These are phyloP conservation scores for Cygnus buccinator DNA, from an alignment of 2,113 vertebrate genomes.

Conservation along the genomic window DNA sequence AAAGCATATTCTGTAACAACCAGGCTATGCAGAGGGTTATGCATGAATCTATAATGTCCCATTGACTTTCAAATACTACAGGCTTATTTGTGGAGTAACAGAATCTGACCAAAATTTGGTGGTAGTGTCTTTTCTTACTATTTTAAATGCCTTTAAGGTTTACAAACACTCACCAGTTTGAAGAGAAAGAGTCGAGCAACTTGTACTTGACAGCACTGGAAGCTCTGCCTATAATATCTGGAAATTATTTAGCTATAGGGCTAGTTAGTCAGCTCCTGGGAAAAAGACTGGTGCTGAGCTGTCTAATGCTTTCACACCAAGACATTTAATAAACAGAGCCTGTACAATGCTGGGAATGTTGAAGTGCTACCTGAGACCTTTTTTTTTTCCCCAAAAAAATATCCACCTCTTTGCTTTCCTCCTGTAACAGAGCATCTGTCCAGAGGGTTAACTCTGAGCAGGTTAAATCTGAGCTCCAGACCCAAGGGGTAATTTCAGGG, in stretches of 20 bases:
- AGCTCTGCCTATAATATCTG: not conserved
- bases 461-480: not conserved
- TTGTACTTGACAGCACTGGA: not conserved
- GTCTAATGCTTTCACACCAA: not conserved
- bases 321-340: not conserved
- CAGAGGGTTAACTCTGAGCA: not conserved
- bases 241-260: not conserved
- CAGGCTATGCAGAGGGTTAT: not conserved
- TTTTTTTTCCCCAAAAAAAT: not conserved
- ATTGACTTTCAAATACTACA: not conserved
- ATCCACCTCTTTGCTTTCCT: not conserved
- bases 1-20: not conserved
- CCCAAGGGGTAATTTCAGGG: not conserved
- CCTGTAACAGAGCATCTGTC: not conserved
- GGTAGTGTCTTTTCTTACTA: not conserved
- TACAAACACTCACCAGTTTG: not conserved
- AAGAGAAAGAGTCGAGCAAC: not conserved
- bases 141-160: not conserved
- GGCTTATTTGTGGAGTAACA: not conserved
- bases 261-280: not conserved
- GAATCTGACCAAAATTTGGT: not conserved
- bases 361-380: not conserved
- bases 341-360: not conserved
- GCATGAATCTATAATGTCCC: not conserved
- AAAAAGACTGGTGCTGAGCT: not conserved